A percentile compares a stretch with the other conserved stretches of the same genome.
Conservation (phyloP, 2,113 vertebrate species). For the Pimephales promelas region DNA sequence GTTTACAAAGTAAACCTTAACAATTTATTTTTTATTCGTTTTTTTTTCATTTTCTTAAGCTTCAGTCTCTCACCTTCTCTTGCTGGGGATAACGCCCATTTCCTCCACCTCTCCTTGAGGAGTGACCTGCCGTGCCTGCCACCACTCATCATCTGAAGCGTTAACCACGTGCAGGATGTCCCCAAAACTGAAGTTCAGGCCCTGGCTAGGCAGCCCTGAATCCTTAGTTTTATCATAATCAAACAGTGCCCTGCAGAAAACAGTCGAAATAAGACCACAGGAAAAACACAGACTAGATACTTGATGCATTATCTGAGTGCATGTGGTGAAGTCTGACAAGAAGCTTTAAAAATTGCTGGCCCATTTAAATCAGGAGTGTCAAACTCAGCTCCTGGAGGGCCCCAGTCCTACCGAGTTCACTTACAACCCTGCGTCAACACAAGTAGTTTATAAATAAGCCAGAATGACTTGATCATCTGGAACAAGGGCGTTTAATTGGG, state of each 20-base stretch:
- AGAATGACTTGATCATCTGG: no score
- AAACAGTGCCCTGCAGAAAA: conserved; percentile 87
- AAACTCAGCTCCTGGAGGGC: no score
- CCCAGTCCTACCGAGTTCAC: no score
- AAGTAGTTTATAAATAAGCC: no score
- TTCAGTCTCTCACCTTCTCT: conserved; percentile 82
- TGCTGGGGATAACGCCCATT: conserved; percentile 97
- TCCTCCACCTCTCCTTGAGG: conserved; percentile 91
- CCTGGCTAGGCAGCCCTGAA: conserved; percentile 96
- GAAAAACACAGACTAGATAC: not conserved
- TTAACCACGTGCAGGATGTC: conserved; percentile 98
- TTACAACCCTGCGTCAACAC: no score
- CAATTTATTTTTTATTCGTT: not conserved
- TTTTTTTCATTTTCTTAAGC: not conserved
- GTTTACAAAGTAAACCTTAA: not conserved
- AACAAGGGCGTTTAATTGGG: no score
- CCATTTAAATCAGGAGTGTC: not conserved
- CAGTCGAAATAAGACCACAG: not conserved
- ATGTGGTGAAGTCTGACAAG: not conserved
- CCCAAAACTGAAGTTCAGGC: conserved; percentile 93
- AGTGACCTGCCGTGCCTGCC: conserved; percentile 92
- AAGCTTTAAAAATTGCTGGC: not conserved
- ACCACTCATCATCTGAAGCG: conserved; percentile 97
- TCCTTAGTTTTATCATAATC: conserved; percentile 97
- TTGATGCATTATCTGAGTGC: not conserved